phyloP scores from a whole-genome alignment of 2,113 vertebrate species.

The Oncorhynchus kisutch region DNA sequence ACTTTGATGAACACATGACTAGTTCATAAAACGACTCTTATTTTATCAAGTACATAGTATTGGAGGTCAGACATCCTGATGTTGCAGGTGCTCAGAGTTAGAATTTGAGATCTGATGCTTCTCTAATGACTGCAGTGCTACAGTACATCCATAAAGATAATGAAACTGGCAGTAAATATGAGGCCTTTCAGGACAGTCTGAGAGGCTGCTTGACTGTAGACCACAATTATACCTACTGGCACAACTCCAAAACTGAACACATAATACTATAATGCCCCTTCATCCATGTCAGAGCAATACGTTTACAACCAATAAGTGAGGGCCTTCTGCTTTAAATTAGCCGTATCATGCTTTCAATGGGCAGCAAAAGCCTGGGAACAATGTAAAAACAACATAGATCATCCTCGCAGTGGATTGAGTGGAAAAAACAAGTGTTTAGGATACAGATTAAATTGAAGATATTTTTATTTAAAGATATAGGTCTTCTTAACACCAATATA shows the following conservation, averaged over 20 bases:
- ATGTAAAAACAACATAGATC: constrained; percentile 33
- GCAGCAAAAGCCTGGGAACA: constrained; percentile 52
- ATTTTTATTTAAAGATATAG: too few relatives aligned
- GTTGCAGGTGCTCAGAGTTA: neutral
- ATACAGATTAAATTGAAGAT: neutral
- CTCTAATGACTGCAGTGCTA: neutral
- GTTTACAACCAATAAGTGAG: constrained; percentile 47
- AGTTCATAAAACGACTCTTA: neutral
- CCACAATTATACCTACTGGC: constrained; percentile 44
- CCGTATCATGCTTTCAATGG: constrained; percentile 53
- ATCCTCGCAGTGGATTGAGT: neutral
- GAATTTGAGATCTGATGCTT: neutral
- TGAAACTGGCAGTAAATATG: neutral
- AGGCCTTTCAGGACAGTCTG: neutral
- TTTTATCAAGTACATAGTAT: neutral
- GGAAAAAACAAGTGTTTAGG: neutral
- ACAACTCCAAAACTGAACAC: constrained; percentile 33
- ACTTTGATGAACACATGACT: too few relatives aligned
- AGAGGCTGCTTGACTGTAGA: neutral
- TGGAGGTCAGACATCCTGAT: neutral
- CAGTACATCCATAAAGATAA: neutral
- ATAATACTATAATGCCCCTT: constrained; percentile 47
- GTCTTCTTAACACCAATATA: too few relatives aligned
- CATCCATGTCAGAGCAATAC: constrained; percentile 47
- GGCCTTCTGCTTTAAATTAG: constrained; percentile 49